A percentile compares a stretch with the other conserved stretches of the same genome.
phyloP scores from a whole-genome alignment of 2,113 vertebrate species.

The Ranitomeya imitator region DNA sequence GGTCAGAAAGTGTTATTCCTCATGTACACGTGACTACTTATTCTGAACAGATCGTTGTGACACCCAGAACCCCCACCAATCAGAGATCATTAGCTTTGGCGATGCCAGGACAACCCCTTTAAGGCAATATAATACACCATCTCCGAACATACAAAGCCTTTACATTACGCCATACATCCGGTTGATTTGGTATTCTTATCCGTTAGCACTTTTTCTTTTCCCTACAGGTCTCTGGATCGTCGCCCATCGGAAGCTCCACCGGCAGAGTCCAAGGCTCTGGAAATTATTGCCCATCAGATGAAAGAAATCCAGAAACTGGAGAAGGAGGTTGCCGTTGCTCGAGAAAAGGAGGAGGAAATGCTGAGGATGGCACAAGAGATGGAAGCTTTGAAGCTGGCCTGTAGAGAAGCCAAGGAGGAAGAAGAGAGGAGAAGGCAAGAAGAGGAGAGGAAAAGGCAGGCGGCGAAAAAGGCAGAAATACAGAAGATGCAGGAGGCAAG shows the following conservation, averaged over 20 bases:
- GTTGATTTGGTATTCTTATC: not conserved
- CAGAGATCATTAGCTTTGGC: too few species aligned
- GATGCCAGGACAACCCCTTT: too few species aligned
- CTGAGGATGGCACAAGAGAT: slow-evolving; percentile 57
- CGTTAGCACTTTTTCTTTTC: not conserved
- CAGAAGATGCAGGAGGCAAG: slow-evolving; percentile 65
- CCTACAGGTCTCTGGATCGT: slow-evolving; percentile 31
- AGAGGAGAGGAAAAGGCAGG: slow-evolving; percentile 58
- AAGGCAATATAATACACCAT: too few species aligned
- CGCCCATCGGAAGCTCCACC: not conserved
- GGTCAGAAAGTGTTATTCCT: too few species aligned
- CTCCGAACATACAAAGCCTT: not conserved
- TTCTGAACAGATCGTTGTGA: too few species aligned
- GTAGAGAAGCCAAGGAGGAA: slow-evolving; percentile 60
- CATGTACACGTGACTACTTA: too few species aligned
- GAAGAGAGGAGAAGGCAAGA: slow-evolving; percentile 60
- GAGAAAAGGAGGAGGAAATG: slow-evolving; percentile 58
- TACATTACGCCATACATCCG: not conserved
- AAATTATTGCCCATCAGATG: slow-evolving; percentile 47
- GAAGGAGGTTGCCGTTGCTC: slow-evolving; percentile 20
- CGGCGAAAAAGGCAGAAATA: slow-evolving; percentile 52
- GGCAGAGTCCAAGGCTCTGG: slow-evolving; percentile 30
- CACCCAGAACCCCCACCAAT: too few species aligned
- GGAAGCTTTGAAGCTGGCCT: slow-evolving; percentile 55
- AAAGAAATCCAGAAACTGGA: slow-evolving; percentile 45